Base-by-base conservation (phyloP, 2,888 invertebrate genomes). In the Eurytoma californica region DNA sequence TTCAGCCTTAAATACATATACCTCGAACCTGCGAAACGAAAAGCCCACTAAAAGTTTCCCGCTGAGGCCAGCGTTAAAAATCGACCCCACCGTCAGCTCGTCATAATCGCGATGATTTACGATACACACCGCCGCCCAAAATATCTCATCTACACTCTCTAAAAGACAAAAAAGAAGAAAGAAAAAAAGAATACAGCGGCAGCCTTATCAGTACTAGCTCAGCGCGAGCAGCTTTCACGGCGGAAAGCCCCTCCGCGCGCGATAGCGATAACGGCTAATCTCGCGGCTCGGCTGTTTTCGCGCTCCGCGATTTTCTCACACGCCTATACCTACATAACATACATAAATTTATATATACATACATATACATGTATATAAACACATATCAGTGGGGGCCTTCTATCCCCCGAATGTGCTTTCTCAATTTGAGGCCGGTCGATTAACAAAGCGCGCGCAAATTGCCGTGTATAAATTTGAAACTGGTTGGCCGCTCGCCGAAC, bases 391-490 rank as follows among this genome's bases (percentile, higher is more conserved):
- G 39, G 1, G 39, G 39, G 39, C 9, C 39, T 9, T 39, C 28
- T 58, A 24, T 24, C 39, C 57, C 72, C 16, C 60, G 67, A 74
- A 24, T 24, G 47, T 65, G 30, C 65, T 80, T 70, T 69, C 39
- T 77, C 77, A 72, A 78, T 74, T 78, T 73, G 67, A 61, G 53
- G 30, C 75, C 53, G 67, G 77, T 67, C 72, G 73, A 77, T 77
- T 70, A 65, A 78, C 79, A 81, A 79, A 81, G 81, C 69, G 77
- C 53, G 74, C 79, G 79, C 81, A 81, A 81, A 81, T 81, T 79
- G 81, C 81, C 81, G 81, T 79, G 81, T 81, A 81, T 81, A 81
- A 81, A 81, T 81, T 81, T 79, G 79, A 79, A 81, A 81, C 81
- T 81, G 81, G 81, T 81, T 81, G 58, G 39, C 18, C 24, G 70